Conservation (phyloP, 2,113 vertebrate species). For the Apodemus sylvaticus region DNA sequence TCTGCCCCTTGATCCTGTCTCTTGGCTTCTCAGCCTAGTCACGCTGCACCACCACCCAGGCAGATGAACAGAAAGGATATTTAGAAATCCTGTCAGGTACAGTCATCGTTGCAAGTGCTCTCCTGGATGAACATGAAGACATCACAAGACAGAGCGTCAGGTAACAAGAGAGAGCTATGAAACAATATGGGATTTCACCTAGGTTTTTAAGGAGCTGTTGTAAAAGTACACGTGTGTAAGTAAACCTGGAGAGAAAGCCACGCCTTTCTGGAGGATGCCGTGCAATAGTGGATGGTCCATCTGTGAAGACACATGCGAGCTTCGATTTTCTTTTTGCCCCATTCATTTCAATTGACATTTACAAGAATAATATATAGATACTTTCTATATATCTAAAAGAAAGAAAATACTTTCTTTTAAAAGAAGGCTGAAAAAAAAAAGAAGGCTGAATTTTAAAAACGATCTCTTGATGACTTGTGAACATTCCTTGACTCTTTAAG, state of each 20-base stretch:
- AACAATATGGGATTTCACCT: neutral
- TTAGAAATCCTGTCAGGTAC: neutral
- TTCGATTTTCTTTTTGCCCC: neutral
- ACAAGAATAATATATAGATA: neutral
- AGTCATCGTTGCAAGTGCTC: neutral
- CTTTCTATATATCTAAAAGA: no score
- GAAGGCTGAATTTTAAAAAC: neutral
- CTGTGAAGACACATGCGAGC: neutral
- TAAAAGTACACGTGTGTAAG: neutral
- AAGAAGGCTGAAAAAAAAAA: neutral
- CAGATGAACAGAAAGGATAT: neutral
- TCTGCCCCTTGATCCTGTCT: neutral
- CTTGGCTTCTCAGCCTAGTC: neutral
- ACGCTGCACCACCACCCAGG: neutral
- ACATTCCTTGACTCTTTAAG: neutral
- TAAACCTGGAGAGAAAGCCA: neutral
- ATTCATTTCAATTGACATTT: constrained; percentile 21
- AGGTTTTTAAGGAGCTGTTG: neutral
- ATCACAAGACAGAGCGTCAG: neutral
- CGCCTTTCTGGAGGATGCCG: neutral
- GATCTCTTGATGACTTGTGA: neutral
- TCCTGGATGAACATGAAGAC: neutral
- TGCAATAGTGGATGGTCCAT: neutral
- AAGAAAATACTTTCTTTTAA: neutral
- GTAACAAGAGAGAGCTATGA: constrained; percentile 26